Evolutionary conservation across 2,888 invertebrate genomes (phyloP), one percentile per base, ranked within the genome.

Genomic region (Arenicola marina): DNA sequence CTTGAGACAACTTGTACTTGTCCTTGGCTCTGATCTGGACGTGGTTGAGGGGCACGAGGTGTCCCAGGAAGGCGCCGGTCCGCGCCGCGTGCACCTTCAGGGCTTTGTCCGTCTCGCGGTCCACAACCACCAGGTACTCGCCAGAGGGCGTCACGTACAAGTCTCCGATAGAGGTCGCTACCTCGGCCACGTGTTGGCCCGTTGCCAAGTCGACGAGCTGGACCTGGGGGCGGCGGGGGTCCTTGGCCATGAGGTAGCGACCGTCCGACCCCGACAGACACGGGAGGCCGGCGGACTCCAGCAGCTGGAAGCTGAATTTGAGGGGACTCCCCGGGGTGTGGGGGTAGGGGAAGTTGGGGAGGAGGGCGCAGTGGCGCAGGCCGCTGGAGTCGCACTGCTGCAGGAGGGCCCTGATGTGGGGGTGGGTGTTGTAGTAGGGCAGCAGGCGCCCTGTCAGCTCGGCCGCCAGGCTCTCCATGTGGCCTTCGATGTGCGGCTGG

Each of bases 361-460:
- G 66, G 31, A 82, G 56, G 15, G 76, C 79, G 61, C 78, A 79
- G 46, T 80, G 76, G 34, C 71, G 66, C 32, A 78, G 56, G 2
- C 80, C 81, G 2, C 66, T 68, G 2, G 71, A 73, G 61, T 81
- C 82, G 60, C 81, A 81, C 64, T 79, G 76, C 4, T 73, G 68
- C 15, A 83, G 75, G 4, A 83, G 75, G 4, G 72, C 70, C 18
- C 76, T 70, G 11, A 83, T 76, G 62, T 78, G 76, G 29, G 75
- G 67, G 63, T 79, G 77, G 18, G 72, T 75, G 48, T 69, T 61
- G 59, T 77, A 80, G 69, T 82, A 82, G 7, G 78, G 76, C 31
- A 83, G 66, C 32, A 83, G 73, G 45, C 78, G 77, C 0, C 82
- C 82, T 1, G 77, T 69, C 29, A 83, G 68, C 68, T 83, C 81